Evolutionary conservation across 2,797 vertebrate species (phyloP).

Genomic region (Hydrolagus colliei): DNA sequence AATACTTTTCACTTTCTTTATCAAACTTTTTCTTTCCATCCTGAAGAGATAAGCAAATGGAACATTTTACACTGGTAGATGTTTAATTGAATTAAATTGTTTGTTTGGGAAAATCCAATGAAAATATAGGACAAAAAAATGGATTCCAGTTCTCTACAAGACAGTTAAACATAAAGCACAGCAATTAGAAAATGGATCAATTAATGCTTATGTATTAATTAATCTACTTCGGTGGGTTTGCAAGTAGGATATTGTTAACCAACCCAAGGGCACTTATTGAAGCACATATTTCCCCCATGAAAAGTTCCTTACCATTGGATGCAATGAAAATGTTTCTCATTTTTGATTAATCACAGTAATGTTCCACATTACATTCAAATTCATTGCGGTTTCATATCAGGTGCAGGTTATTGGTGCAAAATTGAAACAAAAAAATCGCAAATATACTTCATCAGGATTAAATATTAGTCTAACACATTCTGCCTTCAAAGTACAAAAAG

Average conservation of each 20-base stretch:
- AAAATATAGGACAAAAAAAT: not conserved
- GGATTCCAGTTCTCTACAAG: not conserved
- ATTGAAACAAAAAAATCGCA: not conserved
- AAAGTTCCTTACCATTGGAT: not conserved
- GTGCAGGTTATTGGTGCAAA: not conserved
- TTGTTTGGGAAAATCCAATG: not conserved
- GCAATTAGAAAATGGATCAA: not conserved
- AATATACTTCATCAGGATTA: not conserved
- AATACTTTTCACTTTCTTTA: constrained; percentile 96
- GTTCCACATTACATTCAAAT: not conserved
- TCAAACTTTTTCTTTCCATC: constrained; percentile 98
- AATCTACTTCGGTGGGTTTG: not conserved
- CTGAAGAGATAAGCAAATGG: constrained; percentile 54
- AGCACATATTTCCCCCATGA: not conserved
- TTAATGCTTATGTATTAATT: not conserved
- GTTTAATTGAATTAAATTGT: not conserved
- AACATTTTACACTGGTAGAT: not conserved
- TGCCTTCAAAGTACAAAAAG: not conserved
- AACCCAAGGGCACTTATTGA: not conserved
- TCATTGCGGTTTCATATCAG: not conserved
- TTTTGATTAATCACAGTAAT: not conserved
- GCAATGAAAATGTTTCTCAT: not conserved
- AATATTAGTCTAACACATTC: not conserved
- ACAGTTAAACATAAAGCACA: not conserved
- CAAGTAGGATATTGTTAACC: not conserved